Conservation (phyloP, 2,888 invertebrate genomes). For the Pheosia tremula region DNA sequence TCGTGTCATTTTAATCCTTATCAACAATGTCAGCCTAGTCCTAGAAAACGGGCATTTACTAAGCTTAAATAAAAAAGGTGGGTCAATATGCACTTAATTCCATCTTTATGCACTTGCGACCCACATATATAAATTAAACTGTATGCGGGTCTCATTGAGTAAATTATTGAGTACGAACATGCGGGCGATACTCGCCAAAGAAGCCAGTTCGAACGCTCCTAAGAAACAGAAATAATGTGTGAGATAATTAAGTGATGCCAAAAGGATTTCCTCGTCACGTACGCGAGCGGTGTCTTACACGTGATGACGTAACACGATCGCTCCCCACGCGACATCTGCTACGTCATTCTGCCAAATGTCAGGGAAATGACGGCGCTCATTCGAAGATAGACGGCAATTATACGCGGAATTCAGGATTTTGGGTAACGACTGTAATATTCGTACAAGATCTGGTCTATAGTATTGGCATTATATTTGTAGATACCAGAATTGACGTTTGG, state of each 20-base stretch:
- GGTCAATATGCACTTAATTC: no score
- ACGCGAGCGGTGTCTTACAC: conserved; percentile 26
- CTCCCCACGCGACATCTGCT: conserved; percentile 31
- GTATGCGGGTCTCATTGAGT: not conserved
- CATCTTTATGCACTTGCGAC: not conserved
- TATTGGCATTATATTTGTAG: not conserved
- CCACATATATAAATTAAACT: not conserved
- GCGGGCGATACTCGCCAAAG: not conserved
- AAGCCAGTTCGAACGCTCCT: not conserved
- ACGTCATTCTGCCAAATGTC: conserved; percentile 37
- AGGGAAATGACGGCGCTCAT: conserved; percentile 36
- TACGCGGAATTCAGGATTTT: conserved; percentile 16
- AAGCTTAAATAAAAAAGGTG: no score
- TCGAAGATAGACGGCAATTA: conserved; percentile 29
- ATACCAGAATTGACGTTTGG: not conserved
- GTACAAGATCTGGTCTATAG: not conserved
- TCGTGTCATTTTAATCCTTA: no score
- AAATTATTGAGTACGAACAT: not conserved
- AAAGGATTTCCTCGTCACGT: conserved; percentile 35
- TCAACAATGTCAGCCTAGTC: no score
- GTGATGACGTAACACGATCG: conserved; percentile 35
- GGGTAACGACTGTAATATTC: conserved; percentile 1
- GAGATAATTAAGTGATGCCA: conserved; percentile 33
- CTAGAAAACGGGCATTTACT: no score
- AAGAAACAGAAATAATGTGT: not conserved